Evolutionary conservation across 2,888 invertebrate genomes (phyloP), one percentile per base, ranked within the genome.

Genomic region (Epinotia demarniana): DNA sequence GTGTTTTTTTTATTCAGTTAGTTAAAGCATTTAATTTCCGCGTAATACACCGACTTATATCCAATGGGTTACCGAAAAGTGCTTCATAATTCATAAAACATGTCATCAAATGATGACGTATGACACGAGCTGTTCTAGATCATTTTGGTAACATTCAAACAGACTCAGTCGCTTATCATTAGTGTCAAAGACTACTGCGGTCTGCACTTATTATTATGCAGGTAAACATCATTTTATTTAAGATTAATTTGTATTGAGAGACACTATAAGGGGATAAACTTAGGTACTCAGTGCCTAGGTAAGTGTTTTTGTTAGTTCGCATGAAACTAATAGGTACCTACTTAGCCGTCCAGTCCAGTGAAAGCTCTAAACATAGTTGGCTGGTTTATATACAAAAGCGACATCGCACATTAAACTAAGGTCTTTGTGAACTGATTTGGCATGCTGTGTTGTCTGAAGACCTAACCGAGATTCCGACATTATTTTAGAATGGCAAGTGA

Each of bases 371-470:
- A 80, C 81, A 77, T 72, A 63, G 55, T 73, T 82, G 80, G 82
- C 83, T 82, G 81, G 82, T 83, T 80, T 81, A 76, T 82, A 80
- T 83, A 86, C 84, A 83, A 84, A 90, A 92, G 92, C 92, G 84
- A 92, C 90, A 92, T 86, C 83, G 88, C 88, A 89, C 85, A 89
- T 85, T 84, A 80, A 86, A 84, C 85, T 87, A 84, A 79, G 77
- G 77, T 81, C 80, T 75, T 76, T 69, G 77, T 80, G 79, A 78
- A 80, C 75, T 78, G 73, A 79, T 81, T 79, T 81, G 79, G 82
- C 87, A 87, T 86, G 86, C 84, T 83, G 83, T 81, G 79, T 78
- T 74, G 72, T 74, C 69, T 43, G 57, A 62, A 67, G 66, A 39
- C 70, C 64, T 71, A 71, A 39, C 33, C 70, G 70, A 64, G 33